These are phyloP conservation scores for Elaphurus davidianus DNA, from an alignment of 2,113 vertebrate genomes.

Conservation along the genomic window DNA sequence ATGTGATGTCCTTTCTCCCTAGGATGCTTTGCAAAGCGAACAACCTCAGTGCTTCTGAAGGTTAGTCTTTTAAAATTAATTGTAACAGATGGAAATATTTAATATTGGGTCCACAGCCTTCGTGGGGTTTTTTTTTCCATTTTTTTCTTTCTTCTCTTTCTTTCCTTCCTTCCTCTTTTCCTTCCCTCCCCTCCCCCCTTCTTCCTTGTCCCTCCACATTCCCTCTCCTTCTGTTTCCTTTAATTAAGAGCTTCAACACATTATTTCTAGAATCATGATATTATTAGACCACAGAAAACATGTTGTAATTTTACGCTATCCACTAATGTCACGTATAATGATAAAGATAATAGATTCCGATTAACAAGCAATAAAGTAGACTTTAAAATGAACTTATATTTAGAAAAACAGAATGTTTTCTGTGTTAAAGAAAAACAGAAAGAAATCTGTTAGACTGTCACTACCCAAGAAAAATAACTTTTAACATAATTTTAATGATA, in stretches of 20 bases:
- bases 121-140: no score
- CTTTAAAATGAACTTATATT: constrained; percentile 16
- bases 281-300: neutral
- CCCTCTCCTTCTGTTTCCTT: neutral
- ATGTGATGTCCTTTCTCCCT: neutral
- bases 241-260: neutral
- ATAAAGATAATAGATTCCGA: neutral
- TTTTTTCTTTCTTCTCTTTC: no score
- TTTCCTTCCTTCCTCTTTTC: neutral
- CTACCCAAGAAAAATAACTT: neutral
- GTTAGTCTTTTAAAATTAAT: neutral
- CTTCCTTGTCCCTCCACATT: neutral
- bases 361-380: neutral
- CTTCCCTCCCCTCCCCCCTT: no score
- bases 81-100: neutral
- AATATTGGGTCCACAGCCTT: neutral
- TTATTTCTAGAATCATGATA: neutral
- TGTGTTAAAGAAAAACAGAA: neutral
- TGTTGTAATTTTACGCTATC: neutral
- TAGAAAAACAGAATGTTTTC: neutral
- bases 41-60: neutral
- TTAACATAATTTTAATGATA: neutral
- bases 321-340: neutral
- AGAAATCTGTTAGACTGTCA: neutral
- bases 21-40: neutral